phyloP scores from a whole-genome alignment of 2,797 vertebrate species.

The Diglossa cyanea region DNA sequence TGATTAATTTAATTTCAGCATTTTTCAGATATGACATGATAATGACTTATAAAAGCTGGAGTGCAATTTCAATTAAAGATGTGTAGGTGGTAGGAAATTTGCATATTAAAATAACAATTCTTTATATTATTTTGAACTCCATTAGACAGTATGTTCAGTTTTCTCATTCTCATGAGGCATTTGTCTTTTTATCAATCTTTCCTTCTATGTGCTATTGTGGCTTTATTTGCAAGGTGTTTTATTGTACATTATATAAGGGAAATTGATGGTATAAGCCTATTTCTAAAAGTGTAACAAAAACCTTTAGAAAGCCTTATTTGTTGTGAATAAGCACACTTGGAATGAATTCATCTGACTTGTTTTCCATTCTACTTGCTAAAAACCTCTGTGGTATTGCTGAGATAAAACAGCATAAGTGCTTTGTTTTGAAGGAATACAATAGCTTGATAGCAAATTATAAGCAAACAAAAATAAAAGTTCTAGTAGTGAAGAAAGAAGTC shows the following conservation, averaged over 20 bases:
- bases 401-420: neutral
- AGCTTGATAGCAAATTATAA: neutral
- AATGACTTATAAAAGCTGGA: neutral
- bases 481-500: neutral
- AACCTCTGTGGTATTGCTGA: neutral
- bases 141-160: neutral
- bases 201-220: neutral
- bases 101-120: neutral
- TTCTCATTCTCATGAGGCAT: neutral
- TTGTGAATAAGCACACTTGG: neutral
- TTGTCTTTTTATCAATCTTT: neutral
- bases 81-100: neutral
- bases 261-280: neutral
- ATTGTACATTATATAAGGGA: neutral
- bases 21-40: neutral
- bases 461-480: neutral
- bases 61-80: conserved; percentile 11
- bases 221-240: neutral
- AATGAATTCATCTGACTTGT: neutral
- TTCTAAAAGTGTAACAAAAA: neutral
- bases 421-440: conserved; percentile 28
- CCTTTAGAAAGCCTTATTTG: neutral
- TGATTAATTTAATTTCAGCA: neutral
- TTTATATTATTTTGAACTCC: neutral
- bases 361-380: neutral